Base-by-base conservation (phyloP, 2,113 vertebrate species). In the Oxygymnocypris stewartii region DNA sequence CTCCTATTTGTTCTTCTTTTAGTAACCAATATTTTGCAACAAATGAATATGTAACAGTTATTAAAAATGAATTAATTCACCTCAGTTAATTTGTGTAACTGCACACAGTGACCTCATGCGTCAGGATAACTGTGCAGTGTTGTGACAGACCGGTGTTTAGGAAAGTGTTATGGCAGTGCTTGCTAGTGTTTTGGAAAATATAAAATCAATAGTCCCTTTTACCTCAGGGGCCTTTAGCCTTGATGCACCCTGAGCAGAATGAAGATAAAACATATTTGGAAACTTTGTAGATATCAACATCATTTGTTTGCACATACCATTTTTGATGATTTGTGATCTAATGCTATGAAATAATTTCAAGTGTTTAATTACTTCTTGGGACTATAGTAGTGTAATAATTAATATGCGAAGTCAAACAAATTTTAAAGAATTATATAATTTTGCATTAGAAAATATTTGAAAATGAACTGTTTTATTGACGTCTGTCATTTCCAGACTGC, bases 401-500 rank as follows among this genome's bases (percentile, higher is more conserved):
- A 8, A 67, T 67, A 31, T 0, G 1, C 18, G 0, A 16, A 57
- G 25, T 28, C 12, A 67, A 31, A 31, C 0, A 31, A 7, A 31
- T 31, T 28, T 65, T 6, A 28, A 65, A 59, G 20, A 8, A 18
- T 61, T 23, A n/a, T 3, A 61, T n/a, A 8, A 61, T 63, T 18
- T 28, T 82, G 5, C 5, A 54, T 25, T 73, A 23, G n/a, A 47
- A 74, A 57, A n/a, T 44, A 35, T n/a, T 57, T 40, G 5, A 57
- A 31, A 42, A 25, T 37, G 1, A 37, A 4, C 13, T 25, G 49
- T 44, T 12, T 6, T 35, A n/a, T n/a, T 18, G 49, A 51, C n/a
- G 2, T 37, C 31, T 25, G 9, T 65, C 5, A 44, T 85, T 91
- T 96, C 40, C 90, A 99, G 98, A 94, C 91, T 99, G 89, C 97